Evolutionary conservation across 1,140 invertebrate species (phyloP), one percentile per base, ranked within the genome.

Genomic region (Drosophila subpulchrella): DNA sequence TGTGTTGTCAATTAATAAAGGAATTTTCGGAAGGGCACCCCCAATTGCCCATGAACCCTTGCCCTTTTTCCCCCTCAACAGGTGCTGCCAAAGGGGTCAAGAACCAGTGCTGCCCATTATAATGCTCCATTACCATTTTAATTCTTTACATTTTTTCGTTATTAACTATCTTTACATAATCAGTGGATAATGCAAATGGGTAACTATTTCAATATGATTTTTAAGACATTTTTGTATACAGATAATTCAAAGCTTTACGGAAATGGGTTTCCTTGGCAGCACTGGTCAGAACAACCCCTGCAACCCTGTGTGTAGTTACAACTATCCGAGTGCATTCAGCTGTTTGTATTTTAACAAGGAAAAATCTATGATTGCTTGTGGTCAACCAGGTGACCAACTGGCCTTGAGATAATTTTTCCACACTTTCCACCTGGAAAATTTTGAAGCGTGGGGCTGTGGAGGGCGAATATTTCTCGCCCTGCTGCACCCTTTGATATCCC

Each of bases 1-100:
- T 89, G 83, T 89, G 83, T 51, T 62, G 57, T 89, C 83, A 88
- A 88, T 88, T 88, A 88, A 88, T 80, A 77, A 34, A 61, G 84
- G 84, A 88, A 88, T 88, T 77, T 80, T 15, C 44, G 24, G 57
- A 68, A 48, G 47, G 27, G 13, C 47, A 48, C 13, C 63, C 77
- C 67, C 71, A 74, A 70, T 73, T 72, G 56, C 65, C 42, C 55
- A 38, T 20, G 38, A 66, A 53, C 38, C 56, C 24, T 13, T 34
- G 24, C 13, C 15, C 58, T 15, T 20, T 66, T 44, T 2, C 39
- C 75, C 65, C 66, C 61, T 65, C 84, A 84, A 89, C 79, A 89
- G 83, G 82, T 86, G 78, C 20, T 15, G 17, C 7, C 44, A 6
- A 17, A 38, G 41, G 24, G 55, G 15, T 59, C 12, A 36, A 11